Percentiles rank a stretch among this genome's conserved stretches.
Evolutionary conservation across 2,888 invertebrate genomes (phyloP).

Genomic region (Philopedon plagiatum): DNA sequence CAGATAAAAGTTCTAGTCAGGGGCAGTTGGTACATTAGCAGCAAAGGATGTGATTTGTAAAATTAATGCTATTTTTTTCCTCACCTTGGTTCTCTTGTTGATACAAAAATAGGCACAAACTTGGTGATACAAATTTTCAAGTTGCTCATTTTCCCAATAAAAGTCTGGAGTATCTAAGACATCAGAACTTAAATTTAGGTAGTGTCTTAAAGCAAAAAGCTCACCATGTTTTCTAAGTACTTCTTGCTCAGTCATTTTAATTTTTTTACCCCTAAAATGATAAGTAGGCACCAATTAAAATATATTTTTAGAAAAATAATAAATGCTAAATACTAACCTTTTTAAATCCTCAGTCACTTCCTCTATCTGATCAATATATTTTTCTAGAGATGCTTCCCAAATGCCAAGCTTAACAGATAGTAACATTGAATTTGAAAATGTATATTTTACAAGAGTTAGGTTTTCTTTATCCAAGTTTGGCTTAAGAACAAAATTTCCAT

Average conservation of each 20-base stretch:
- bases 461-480: conserved; percentile 69
- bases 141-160: conserved; percentile 96
- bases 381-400: conserved; percentile 91
- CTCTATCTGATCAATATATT: conserved; percentile 87
- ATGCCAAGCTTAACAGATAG: conserved; percentile 95
- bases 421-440: conserved; percentile 95
- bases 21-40: too few species aligned
- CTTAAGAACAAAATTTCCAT: conserved; percentile 64
- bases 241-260: conserved; percentile 79
- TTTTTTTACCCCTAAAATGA: conserved; percentile 73
- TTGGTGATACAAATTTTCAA: conserved; percentile 88
- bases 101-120: conserved; percentile 90
- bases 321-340: conserved; percentile 52
- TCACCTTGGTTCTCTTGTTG: conserved; percentile 84
- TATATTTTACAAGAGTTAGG: conserved; percentile 83
- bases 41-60: too few species aligned
- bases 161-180: conserved; percentile 96
- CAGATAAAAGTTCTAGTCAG: too few species aligned
- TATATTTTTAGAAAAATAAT: neutral
- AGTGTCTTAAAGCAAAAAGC: conserved; percentile 89
- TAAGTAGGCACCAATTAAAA: neutral
- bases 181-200: conserved; percentile 94
- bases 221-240: conserved; percentile 88
- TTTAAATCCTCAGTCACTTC: conserved; percentile 86
- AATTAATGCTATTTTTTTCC: conserved; percentile 35